phyloP scores from a whole-genome alignment of 2,888 invertebrate species.

The Apamea monoglypha region DNA sequence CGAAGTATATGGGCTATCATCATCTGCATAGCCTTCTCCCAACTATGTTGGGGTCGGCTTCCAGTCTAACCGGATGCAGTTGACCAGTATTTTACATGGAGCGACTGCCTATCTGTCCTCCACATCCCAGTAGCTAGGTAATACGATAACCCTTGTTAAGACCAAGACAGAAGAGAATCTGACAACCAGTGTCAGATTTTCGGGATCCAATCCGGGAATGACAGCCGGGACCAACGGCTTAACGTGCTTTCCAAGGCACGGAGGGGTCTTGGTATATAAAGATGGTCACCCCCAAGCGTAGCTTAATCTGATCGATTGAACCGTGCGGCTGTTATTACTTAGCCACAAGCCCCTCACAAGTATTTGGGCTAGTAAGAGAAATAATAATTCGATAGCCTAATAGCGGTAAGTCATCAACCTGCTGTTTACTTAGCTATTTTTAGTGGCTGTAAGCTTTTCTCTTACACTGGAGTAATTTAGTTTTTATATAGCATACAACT shows the following conservation, averaged over 20 bases:
- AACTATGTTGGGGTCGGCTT: background rate
- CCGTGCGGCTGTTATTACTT: background rate
- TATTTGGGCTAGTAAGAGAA: background rate
- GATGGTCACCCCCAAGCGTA: background rate
- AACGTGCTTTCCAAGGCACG: background rate
- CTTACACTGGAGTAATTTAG: background rate
- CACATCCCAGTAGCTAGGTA: background rate
- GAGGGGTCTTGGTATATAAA: background rate
- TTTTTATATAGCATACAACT: conserved; percentile 64
- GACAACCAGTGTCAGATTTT: too few species aligned
- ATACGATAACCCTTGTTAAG: too few species aligned
- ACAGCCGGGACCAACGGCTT: background rate
- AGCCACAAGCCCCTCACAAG: background rate
- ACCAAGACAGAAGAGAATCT: too few species aligned
- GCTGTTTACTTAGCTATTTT: background rate
- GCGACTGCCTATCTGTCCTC: background rate
- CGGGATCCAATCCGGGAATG: background rate
- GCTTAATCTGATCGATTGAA: background rate
- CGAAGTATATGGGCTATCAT: background rate
- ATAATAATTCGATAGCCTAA: background rate
- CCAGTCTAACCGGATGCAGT: background rate
- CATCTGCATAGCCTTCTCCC: background rate
- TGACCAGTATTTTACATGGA: background rate
- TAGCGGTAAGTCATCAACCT: background rate
- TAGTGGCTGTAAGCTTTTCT: background rate